Evolutionary conservation across 2,888 invertebrate genomes (phyloP).

Genomic region (Oscheius sp.): DNA sequence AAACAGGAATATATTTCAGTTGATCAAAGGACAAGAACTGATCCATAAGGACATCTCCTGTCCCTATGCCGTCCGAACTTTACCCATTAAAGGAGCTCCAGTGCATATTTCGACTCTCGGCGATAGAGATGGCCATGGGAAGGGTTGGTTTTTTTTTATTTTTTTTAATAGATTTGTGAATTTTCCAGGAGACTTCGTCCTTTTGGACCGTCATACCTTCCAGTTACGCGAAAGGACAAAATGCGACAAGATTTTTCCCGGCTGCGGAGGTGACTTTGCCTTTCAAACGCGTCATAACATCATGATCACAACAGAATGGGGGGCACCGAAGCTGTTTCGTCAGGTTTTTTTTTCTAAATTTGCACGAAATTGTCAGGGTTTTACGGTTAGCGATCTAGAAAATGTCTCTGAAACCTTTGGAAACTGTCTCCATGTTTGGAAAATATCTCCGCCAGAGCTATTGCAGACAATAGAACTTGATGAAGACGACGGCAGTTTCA

Average conservation of each 20-base stretch:
- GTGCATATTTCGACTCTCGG: conserved; percentile 94
- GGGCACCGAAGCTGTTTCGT: conserved; percentile 77
- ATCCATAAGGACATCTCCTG: conserved; percentile 40
- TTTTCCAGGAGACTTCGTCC: conserved; percentile 79
- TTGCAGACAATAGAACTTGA: conserved; percentile 89
- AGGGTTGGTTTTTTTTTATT: conserved; percentile 76
- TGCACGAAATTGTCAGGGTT: neutral
- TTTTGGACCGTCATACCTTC: conserved; percentile 83
- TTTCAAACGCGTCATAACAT: conserved; percentile 86
- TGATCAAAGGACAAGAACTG: conserved; percentile 43
- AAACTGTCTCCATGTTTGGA: conserved; percentile 84
- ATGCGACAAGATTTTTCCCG: conserved; percentile 28
- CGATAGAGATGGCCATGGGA: conserved; percentile 82
- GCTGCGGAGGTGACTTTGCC: conserved; percentile 57
- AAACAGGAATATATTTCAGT: conserved; percentile 44
- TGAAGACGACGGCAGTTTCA: conserved; percentile 79
- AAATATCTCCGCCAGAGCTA: conserved; percentile 84
- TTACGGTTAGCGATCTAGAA: conserved; percentile 8
- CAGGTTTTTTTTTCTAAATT: conserved; percentile 30
- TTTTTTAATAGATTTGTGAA: conserved; percentile 84
- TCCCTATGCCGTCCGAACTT: conserved; percentile 50
- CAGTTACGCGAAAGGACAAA: conserved; percentile 33
- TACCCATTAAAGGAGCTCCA: conserved; percentile 54
- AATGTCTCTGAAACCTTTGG: conserved; percentile 77
- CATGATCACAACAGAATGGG: conserved; percentile 93